A percentile compares a stretch with the other conserved stretches of the same genome.
Conservation (phyloP, 2,888 invertebrate species). For the Ceriagrion tenellum region DNA sequence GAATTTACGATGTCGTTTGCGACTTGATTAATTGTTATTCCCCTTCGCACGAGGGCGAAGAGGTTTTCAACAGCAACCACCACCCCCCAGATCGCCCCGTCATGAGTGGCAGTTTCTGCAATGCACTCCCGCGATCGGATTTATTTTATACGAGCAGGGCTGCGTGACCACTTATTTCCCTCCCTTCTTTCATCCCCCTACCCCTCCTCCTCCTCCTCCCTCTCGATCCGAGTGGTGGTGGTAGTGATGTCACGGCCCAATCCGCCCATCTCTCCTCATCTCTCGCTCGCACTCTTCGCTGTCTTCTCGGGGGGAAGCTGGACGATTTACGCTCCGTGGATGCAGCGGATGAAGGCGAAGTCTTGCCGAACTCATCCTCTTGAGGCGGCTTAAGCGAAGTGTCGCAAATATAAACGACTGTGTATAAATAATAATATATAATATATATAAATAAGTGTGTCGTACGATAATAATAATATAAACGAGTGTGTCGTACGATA, state of each 20-base stretch:
- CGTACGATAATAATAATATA: too few relatives aligned
- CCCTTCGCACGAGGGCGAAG: not conserved
- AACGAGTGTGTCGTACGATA: too few relatives aligned
- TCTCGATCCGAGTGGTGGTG: not conserved
- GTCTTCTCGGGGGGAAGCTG: not conserved
- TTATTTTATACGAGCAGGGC: not conserved
- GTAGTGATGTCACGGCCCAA: constrained; percentile 1
- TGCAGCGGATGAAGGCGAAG: too few relatives aligned
- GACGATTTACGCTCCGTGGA: too few relatives aligned
- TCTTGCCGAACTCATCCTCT: too few relatives aligned
- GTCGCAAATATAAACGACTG: too few relatives aligned
- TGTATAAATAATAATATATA: too few relatives aligned
- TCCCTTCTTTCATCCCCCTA: too few relatives aligned
- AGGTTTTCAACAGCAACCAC: not conserved
- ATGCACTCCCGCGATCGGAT: not conserved
- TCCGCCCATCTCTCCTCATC: not conserved
- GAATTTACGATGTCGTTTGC: too few relatives aligned
- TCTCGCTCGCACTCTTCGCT: not conserved
- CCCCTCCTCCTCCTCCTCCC: not conserved
- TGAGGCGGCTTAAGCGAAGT: too few relatives aligned
- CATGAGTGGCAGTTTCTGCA: not conserved
- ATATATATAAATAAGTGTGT: too few relatives aligned
- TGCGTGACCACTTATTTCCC: not conserved
- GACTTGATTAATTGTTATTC: too few relatives aligned
- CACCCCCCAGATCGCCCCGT: not conserved